Percentiles rank a stretch among this genome's conserved stretches.
Conservation (phyloP, 2,888 invertebrate species). For the Lymantria dispar region DNA sequence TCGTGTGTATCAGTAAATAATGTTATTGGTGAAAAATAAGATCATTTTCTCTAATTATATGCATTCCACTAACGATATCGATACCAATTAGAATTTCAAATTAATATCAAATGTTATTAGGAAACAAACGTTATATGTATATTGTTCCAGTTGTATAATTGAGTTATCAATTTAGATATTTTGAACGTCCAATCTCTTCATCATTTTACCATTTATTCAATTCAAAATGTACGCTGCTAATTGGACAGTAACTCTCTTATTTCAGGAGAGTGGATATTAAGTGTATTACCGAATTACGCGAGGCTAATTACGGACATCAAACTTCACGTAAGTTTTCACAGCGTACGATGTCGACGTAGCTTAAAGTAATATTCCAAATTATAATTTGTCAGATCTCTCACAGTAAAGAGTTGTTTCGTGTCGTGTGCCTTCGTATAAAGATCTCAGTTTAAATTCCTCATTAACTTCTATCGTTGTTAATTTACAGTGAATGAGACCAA, state of each 20-base stretch:
- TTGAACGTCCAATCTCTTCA: slow-evolving; percentile 21
- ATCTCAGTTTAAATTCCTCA: slow-evolving; percentile 29
- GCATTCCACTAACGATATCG: too few relatives aligned
- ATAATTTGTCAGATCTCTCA: slow-evolving; percentile 50
- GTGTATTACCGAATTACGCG: slow-evolving; percentile 57
- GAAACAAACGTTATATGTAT: background rate
- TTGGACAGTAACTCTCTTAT: slow-evolving; percentile 48
- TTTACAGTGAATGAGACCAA: slow-evolving; percentile 22
- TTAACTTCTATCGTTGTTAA: slow-evolving; percentile 34
- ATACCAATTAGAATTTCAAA: too few relatives aligned
- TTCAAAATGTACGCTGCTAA: slow-evolving; percentile 53
- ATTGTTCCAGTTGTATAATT: slow-evolving; percentile 27
- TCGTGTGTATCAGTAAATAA: too few relatives aligned
- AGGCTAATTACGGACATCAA: slow-evolving; percentile 70
- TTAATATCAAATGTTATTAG: too few relatives aligned
- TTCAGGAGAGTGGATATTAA: slow-evolving; percentile 53
- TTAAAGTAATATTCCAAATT: slow-evolving; percentile 37
- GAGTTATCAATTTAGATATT: slow-evolving; percentile 25
- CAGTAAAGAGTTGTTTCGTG: slow-evolving; percentile 18
- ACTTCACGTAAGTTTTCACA: slow-evolving; percentile 56
- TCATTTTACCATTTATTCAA: slow-evolving; percentile 36
- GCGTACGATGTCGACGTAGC: slow-evolving; percentile 27
- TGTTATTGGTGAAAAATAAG: too few relatives aligned
- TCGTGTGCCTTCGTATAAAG: slow-evolving; percentile 22
- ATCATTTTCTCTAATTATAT: too few relatives aligned